Evolutionary conservation across 2,797 vertebrate species (phyloP).

Genomic region (Synaphobranchus kaupii): DNA sequence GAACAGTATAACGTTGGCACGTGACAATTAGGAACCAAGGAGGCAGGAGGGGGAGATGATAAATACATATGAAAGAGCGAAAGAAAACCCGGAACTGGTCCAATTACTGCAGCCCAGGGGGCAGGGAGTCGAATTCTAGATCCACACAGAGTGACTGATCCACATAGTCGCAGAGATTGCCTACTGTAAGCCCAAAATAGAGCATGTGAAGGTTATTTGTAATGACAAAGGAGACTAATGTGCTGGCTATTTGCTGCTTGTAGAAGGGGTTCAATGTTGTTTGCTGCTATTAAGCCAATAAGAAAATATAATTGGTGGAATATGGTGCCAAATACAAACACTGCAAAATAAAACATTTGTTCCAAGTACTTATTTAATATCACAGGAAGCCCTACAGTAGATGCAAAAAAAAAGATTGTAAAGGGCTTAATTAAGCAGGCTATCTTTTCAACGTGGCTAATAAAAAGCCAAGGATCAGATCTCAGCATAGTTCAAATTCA

Average conservation of each 20-base stretch:
- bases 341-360: not conserved
- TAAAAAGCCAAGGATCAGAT: not conserved
- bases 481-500: not conserved
- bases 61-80: slow-evolving; percentile 21
- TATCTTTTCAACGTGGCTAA: not conserved
- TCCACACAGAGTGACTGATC: not conserved
- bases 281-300: not conserved
- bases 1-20: not conserved
- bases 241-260: not conserved
- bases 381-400: not conserved
- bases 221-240: not conserved
- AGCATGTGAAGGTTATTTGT: slow-evolving; percentile 22
- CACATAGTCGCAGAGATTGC: not conserved
- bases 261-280: not conserved
- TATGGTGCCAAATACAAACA: not conserved
- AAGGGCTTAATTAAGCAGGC: not conserved
- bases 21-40: slow-evolving; percentile 25
- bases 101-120: slow-evolving; percentile 22
- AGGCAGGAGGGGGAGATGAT: not conserved
- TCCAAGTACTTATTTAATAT: not conserved
- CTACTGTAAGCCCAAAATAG: not conserved
- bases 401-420: not conserved
- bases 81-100: not conserved
- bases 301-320: not conserved
- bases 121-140: not conserved